Evolutionary conservation across 2,797 vertebrate genomes (phyloP).

Genomic region (Acanthornis magna): DNA sequence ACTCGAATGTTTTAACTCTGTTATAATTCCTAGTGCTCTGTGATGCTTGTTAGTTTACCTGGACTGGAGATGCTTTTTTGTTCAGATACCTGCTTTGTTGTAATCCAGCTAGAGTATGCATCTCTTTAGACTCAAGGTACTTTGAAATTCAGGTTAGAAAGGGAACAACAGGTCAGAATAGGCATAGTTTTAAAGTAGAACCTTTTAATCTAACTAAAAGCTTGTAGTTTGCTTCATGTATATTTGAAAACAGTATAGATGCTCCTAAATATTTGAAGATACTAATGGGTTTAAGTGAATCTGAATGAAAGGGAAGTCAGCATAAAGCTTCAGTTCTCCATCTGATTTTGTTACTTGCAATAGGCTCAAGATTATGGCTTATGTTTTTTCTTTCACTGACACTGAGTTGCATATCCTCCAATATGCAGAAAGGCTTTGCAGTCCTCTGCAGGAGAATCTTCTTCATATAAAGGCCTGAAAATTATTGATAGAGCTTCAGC

Average conservation of each 20-base stretch:
- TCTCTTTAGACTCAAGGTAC: neutral
- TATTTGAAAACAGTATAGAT: neutral
- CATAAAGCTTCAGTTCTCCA: neutral
- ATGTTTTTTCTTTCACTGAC: neutral
- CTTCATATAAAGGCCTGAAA: neutral
- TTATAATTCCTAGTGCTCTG: neutral
- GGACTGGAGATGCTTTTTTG: neutral
- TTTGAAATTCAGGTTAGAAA: neutral
- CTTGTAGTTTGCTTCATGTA: neutral
- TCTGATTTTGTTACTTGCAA: neutral
- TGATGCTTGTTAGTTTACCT: neutral
- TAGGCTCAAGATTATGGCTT: neutral
- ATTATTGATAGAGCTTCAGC: neutral
- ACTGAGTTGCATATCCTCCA: neutral
- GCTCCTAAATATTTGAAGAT: conserved; percentile 19
- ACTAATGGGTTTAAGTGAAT: neutral
- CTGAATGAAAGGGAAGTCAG: neutral
- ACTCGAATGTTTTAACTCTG: neutral
- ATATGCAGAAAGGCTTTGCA: neutral
- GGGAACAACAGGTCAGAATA: neutral
- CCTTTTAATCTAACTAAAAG: neutral
- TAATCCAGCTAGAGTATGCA: neutral
- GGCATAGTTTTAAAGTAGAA: neutral
- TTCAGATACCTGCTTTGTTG: neutral
- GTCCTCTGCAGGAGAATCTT: neutral